Percentiles rank a stretch among this genome's conserved stretches.
Conservation (phyloP, 2,797 vertebrate genomes). For the Myripristis murdjan region DNA sequence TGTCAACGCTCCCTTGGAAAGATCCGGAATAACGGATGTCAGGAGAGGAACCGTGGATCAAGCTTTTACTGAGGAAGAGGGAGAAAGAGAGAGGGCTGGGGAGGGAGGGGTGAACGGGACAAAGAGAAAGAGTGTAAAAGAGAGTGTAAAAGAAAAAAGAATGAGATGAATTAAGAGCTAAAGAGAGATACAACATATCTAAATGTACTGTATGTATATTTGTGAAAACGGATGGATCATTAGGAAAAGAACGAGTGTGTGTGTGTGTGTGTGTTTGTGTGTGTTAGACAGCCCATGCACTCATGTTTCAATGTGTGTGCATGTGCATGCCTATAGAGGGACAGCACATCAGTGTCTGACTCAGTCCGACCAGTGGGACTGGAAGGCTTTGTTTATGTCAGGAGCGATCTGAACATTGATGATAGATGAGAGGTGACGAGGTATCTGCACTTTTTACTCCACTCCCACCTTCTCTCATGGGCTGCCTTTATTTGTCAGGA, state of each 20-base stretch:
- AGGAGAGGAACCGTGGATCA: slow-evolving; percentile 72
- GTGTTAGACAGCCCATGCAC: slow-evolving; percentile 13
- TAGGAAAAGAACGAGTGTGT: not conserved
- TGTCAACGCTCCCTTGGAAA: slow-evolving; percentile 68
- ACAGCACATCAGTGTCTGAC: not conserved
- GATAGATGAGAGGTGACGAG: slow-evolving; percentile 32
- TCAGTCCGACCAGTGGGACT: slow-evolving; percentile 13
- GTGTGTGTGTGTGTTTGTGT: slow-evolving; percentile 3
- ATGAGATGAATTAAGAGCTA: not conserved
- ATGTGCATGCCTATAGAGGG: not conserved
- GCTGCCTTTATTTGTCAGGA: slow-evolving; percentile 44
- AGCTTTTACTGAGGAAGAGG: slow-evolving; percentile 59
- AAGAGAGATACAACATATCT: no score
- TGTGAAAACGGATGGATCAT: slow-evolving; percentile 1
- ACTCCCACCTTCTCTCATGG: slow-evolving; percentile 7
- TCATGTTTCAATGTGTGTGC: not conserved
- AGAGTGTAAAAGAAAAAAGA: not conserved
- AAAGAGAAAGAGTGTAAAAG: not conserved
- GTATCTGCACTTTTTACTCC: slow-evolving; percentile 37
- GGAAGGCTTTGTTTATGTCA: slow-evolving; percentile 41
- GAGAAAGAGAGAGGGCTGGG: slow-evolving; percentile 39
- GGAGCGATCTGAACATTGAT: slow-evolving; percentile 26
- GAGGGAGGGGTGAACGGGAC: slow-evolving; percentile 32
- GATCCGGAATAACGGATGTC: slow-evolving; percentile 81
- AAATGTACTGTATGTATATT: no score